Evolutionary conservation across 1,140 invertebrate genomes (phyloP), one percentile per base, ranked within the genome.

Genomic region (Drosophila busckii): DNA sequence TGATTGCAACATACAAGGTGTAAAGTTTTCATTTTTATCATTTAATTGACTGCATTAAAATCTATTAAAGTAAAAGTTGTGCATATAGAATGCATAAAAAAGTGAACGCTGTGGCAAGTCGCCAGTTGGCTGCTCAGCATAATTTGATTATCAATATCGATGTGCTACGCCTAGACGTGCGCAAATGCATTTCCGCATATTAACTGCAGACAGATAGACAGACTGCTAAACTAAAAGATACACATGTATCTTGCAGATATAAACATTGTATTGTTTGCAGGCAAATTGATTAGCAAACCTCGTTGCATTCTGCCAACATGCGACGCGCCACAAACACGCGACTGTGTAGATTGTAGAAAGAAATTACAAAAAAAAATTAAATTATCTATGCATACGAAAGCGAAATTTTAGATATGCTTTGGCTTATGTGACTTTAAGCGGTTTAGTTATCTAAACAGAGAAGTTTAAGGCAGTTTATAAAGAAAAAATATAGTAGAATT

Each of bases 151-250:
- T 46, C 48, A 38, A 22, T 70, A 70, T 71, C 56, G 28, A 4
- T 26, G 16, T 31, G 59, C 60, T 69, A 80, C 75, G 75, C 75
- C 82, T 42, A 80, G 62, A 80, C 75, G 75, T 80, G 75, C 66
- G 82, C 69, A 82, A 82, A 82, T 82, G 75, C 69, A 75, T 54
- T 80, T 80, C 75, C 75, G 75, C 60, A 53, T 37, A 34, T 46
- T 42, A 25, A 32, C 25, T 62, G 22, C 32, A 42, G 38, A 40
- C 41, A 58, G 55, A 70, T 50, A 71, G 53, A 28, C 3, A 29
- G 6, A 20, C 7, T 42, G 9, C 19, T 10, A 20, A 5, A 35
- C 4, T 25, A n/a, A 32, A 2, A 31, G 1, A 40, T 4, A 46
- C n/a, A 48, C 15, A 25, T 10, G n/a, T 13, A 4, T 16, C 5